A percentile compares a stretch with the other conserved stretches of the same genome.
Evolutionary conservation across 2,797 vertebrate species (phyloP).

Genomic region (Peromyscus attwateri): DNA sequence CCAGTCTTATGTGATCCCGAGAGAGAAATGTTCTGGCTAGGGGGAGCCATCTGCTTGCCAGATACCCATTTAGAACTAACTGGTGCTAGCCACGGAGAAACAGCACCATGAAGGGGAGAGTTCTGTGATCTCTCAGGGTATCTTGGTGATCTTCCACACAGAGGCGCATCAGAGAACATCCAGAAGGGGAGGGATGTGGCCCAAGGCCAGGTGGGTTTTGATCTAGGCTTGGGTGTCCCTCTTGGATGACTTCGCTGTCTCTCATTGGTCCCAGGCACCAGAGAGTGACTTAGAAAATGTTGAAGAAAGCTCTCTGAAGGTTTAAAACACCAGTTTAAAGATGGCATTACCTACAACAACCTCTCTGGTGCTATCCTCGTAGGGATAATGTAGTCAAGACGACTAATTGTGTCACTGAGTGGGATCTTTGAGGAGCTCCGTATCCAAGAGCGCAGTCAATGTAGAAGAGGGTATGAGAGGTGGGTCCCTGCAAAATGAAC

Average conservation of each 20-base stretch:
- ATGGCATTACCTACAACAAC: background rate
- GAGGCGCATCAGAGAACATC: background rate
- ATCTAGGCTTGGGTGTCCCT: background rate
- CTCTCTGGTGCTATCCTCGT: background rate
- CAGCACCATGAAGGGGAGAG: background rate
- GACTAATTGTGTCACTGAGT: background rate
- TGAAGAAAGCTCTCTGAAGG: background rate
- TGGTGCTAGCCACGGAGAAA: background rate
- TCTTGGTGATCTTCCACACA: background rate
- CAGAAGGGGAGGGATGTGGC: background rate
- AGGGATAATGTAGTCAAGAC: background rate
- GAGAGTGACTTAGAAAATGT: background rate
- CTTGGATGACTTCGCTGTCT: background rate
- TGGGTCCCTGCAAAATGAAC: background rate
- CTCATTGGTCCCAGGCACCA: background rate
- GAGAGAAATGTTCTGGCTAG: background rate
- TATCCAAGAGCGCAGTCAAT: no score
- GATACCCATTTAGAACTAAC: background rate
- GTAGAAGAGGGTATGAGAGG: background rate
- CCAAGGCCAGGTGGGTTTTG: background rate
- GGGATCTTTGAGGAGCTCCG: no score
- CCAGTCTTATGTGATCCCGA: background rate
- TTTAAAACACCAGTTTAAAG: background rate
- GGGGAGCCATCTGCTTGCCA: background rate
- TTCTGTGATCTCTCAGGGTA: background rate